Evolutionary conservation across 2,888 invertebrate genomes (phyloP).

Genomic region (Bombylius discolor): DNA sequence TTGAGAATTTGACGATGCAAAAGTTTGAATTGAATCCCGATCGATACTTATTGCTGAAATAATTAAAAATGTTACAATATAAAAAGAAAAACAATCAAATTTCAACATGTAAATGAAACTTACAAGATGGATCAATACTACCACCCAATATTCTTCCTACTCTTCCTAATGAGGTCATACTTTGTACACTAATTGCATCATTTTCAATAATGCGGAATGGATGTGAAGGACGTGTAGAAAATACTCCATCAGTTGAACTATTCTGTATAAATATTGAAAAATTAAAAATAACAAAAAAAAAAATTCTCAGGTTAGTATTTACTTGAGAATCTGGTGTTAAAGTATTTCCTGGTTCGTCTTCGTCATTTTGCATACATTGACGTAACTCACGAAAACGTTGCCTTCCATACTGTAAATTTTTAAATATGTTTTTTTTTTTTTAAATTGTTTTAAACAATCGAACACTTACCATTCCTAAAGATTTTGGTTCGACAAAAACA

Average conservation of each 20-base stretch:
- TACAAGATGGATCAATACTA: conserved; percentile 47
- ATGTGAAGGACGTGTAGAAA: conserved; percentile 53
- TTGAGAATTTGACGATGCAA: conserved; percentile 22
- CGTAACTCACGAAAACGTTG: conserved; percentile 72
- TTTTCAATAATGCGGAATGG: conserved; percentile 80
- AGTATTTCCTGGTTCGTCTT: conserved; percentile 56
- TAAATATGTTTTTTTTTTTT: background rate
- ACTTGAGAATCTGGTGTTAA: conserved; percentile 65
- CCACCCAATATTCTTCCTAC: conserved; percentile 69
- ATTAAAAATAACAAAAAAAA: background rate
- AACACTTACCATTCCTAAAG: conserved; percentile 28
- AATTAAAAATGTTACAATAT: background rate
- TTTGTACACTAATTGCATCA: conserved; percentile 75
- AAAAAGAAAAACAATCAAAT: background rate
- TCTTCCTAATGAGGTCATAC: conserved; percentile 75
- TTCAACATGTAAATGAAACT: conserved; percentile 14
- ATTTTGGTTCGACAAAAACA: conserved; percentile 33
- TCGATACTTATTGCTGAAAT: conserved; percentile 29
- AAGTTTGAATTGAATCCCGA: conserved; percentile 30
- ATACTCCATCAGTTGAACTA: conserved; percentile 62
- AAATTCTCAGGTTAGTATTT: background rate
- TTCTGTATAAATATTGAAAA: conserved; percentile 25
- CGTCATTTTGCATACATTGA: conserved; percentile 75
- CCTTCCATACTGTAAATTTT: conserved; percentile 41
- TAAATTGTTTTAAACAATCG: background rate